Evolutionary conservation across 2,888 invertebrate species (phyloP).

Genomic region (Cerastoderma edule): DNA sequence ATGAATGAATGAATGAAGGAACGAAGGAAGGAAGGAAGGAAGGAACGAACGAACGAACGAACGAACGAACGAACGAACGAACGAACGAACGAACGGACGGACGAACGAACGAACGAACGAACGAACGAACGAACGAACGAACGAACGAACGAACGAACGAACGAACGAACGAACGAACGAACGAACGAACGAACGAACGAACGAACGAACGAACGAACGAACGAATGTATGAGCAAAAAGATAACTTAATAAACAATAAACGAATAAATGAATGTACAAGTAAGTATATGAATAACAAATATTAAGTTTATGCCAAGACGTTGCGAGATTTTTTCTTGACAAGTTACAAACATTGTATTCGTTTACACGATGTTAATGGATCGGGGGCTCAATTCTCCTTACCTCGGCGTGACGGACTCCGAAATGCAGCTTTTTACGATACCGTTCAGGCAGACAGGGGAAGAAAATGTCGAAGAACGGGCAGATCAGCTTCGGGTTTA

Average conservation of each 20-base stretch:
- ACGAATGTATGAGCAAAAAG: not conserved
- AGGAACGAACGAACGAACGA: too few species aligned
- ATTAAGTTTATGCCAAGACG: too few species aligned
- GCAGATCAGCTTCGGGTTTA: constrained; percentile 58
- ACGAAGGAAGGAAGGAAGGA: too few species aligned
- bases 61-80: not conserved
- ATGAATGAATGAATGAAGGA: too few species aligned
- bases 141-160: too few species aligned
- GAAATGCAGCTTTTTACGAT: constrained; percentile 37
- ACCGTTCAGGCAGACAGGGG: constrained; percentile 55
- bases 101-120: too few species aligned
- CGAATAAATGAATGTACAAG: not conserved
- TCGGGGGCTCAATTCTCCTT: not conserved
- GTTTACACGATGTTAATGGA: not conserved
- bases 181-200: too few species aligned
- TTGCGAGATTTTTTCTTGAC: not conserved
- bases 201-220: not conserved
- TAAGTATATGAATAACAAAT: not conserved
- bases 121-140: too few species aligned
- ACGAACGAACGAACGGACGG: too few species aligned
- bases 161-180: too few species aligned
- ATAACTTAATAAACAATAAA: too few species aligned
- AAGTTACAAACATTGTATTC: not conserved
- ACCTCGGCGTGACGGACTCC: constrained; percentile 55
- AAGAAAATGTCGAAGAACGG: constrained; percentile 57